These are phyloP conservation scores for Podarcis cretensis DNA, from an alignment of 2,113 vertebrate species.

Conservation along the genomic window DNA sequence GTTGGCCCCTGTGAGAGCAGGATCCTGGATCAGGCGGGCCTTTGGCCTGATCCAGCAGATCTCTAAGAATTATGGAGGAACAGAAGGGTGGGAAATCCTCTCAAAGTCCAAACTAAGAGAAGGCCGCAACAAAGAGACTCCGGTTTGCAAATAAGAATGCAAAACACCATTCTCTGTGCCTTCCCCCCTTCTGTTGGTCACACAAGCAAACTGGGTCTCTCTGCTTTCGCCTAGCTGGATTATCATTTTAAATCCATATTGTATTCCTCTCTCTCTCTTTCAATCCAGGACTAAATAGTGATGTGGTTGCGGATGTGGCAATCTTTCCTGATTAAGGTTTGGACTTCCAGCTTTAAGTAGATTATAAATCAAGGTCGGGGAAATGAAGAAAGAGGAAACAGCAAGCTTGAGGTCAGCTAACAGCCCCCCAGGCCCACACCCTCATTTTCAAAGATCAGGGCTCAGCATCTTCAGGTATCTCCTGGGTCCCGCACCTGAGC, in stretches of 20 bases:
- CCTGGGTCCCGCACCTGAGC: background rate
- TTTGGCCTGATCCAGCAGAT: background rate
- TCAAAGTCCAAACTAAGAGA: background rate
- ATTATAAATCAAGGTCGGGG: conserved; percentile 53
- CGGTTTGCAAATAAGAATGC: background rate
- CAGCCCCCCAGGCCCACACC: background rate
- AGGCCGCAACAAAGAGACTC: background rate
- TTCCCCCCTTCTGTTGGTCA: too few relatives aligned
- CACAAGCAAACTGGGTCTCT: fast-evolving
- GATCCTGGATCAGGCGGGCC: too few relatives aligned
- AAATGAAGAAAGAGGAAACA: fast-evolving
- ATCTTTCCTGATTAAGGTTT: conserved; percentile 38
- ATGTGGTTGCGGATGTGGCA: background rate
- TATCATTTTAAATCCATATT: conserved; percentile 60
- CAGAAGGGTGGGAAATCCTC: background rate
- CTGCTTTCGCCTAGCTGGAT: background rate
- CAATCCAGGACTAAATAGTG: background rate
- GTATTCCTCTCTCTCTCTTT: conserved; percentile 7
- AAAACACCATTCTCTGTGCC: background rate
- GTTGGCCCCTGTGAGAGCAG: too few relatives aligned
- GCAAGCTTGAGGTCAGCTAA: background rate
- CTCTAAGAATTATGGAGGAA: background rate
- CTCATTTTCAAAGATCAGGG: background rate
- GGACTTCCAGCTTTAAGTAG: conserved; percentile 45
- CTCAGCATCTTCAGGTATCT: background rate